These are phyloP conservation scores for Flabesymbios commensalis DNA, from an alignment of 2,888 invertebrate genomes.

Conservation along the genomic window DNA sequence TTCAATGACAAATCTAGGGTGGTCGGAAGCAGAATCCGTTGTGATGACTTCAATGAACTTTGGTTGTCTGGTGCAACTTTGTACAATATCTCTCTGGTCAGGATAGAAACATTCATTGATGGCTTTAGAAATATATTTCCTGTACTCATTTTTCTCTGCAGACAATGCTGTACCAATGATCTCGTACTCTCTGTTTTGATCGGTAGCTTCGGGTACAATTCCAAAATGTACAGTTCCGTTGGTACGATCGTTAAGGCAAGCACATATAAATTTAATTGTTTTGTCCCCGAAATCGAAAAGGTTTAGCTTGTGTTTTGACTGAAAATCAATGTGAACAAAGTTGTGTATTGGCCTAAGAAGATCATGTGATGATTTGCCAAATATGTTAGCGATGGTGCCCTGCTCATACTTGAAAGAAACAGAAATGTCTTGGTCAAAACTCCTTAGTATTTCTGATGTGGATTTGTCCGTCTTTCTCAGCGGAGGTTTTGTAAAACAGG, in stretches of 20 bases:
- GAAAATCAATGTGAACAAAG: constrained; percentile 4
- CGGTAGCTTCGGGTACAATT: constrained; percentile 6
- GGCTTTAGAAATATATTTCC: constrained; percentile 11
- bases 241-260: constrained; percentile 32
- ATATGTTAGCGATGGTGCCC: not conserved
- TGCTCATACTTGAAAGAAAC: not conserved
- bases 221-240: constrained; percentile 35
- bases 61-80: constrained; percentile 21
- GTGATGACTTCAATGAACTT: constrained; percentile 26
- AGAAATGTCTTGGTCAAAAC: not conserved
- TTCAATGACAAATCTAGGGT: constrained; percentile 13
- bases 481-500: too few relatives aligned
- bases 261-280: constrained; percentile 25
- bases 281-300: not conserved
- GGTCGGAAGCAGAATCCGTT: not conserved
- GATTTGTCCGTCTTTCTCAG: too few relatives aligned
- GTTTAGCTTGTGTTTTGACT: not conserved
- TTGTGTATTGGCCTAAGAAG: constrained; percentile 5
- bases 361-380: not conserved
- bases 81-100: constrained; percentile 24
- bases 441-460: constrained; percentile 5
- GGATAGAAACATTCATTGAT: constrained; percentile 21
- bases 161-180: constrained; percentile 13
- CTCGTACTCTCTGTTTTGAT: constrained; percentile 9
- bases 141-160: constrained; percentile 10